Conservation (phyloP, 2,113 vertebrate species). For the Podarcis raffonei region DNA sequence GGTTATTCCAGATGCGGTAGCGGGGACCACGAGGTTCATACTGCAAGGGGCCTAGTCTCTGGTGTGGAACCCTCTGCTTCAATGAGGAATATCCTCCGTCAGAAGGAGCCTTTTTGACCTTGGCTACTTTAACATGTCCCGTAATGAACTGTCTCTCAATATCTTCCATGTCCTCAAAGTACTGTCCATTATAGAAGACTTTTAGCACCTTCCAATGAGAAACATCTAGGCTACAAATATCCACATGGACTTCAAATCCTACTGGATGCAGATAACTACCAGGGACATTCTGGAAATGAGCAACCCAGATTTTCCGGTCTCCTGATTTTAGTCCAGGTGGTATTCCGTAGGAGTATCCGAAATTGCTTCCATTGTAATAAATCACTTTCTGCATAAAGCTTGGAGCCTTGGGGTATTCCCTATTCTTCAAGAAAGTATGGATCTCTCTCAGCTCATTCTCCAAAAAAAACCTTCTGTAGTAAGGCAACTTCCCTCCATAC, state of each 20-base stretch:
- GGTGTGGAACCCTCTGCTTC: not conserved
- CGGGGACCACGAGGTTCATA: conserved; percentile 3
- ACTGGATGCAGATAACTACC: not conserved
- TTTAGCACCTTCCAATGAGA: not conserved
- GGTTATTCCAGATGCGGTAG: not conserved
- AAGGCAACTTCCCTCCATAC: not conserved
- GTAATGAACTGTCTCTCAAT: not conserved
- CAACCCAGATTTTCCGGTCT: conserved; percentile 43
- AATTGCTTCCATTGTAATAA: conserved; percentile 7
- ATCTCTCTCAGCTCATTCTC: not conserved
- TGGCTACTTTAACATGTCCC: not conserved
- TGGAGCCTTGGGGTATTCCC: conserved; percentile 29
- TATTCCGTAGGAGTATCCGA: not conserved
- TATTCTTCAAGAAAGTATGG: not conserved
- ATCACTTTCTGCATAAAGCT: conserved; percentile 41
- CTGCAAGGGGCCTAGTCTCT: not conserved
- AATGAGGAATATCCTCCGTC: conserved; percentile 7
- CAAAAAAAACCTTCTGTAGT: not conserved
- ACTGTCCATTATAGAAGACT: conserved; percentile 22
- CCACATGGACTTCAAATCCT: conserved; percentile 6
- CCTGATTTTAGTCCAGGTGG: conserved; percentile 36
- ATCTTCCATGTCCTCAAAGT: conserved; percentile 23
- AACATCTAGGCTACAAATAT: not conserved
- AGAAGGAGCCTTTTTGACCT: not conserved
- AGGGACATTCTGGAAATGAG: conserved; percentile 1